Percentiles rank a stretch among this genome's conserved stretches.
Evolutionary conservation across 2,113 vertebrate species (phyloP).

Genomic region (Puffinus mauretanicus): DNA sequence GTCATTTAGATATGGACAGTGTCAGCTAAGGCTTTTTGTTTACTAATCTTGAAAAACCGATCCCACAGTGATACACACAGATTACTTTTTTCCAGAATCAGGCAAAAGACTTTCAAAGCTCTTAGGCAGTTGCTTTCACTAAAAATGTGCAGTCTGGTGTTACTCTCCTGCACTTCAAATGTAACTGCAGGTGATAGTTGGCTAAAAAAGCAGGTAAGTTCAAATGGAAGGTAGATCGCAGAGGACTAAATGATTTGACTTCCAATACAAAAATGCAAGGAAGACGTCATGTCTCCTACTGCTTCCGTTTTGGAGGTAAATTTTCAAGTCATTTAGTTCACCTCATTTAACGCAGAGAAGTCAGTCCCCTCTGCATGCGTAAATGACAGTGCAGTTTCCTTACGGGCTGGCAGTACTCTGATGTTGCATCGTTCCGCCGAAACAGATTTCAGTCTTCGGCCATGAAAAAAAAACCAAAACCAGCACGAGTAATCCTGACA

Average conservation of each 20-base stretch:
- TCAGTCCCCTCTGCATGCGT: neutral
- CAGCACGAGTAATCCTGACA: neutral
- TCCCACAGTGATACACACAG: neutral
- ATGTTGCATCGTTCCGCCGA: neutral
- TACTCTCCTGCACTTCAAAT: neutral
- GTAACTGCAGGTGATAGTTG: neutral
- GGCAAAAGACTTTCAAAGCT: neutral
- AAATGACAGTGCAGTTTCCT: neutral
- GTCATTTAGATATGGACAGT: neutral
- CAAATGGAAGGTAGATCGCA: neutral
- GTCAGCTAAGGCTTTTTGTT: neutral
- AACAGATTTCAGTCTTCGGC: neutral
- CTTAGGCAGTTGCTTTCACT: neutral
- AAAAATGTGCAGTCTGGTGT: neutral
- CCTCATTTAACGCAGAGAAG: neutral
- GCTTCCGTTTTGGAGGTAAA: neutral
- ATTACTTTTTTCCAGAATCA: neutral
- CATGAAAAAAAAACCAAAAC: neutral
- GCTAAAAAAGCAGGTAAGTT: conserved; percentile 46
- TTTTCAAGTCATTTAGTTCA: neutral
- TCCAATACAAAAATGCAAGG: neutral
- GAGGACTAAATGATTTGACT: neutral
- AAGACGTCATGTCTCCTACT: neutral
- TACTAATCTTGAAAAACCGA: neutral
- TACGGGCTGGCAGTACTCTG: neutral